Evolutionary conservation across 2,888 invertebrate genomes (phyloP), one percentile per base, ranked within the genome.

Genomic region (Pristionchus entomophagus): DNA sequence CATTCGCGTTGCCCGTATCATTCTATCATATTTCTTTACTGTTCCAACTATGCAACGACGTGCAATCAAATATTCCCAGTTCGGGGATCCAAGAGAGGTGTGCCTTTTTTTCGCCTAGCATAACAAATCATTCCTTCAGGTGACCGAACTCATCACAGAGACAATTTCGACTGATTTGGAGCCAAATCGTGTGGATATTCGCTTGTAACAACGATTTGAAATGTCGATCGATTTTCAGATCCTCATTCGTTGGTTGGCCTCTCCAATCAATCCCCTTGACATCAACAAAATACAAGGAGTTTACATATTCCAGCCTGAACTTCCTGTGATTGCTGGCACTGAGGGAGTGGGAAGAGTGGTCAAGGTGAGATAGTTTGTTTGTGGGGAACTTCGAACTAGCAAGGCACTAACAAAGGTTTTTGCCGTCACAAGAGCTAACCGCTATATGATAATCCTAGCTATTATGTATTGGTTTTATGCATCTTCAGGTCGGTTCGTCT

Each of bases 321-420:
- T 97, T n/a, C 99, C 99, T 2, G 96, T 96, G 14, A 95, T 97
- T 85, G 96, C 96, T 3, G 99, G 99, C 19, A 97, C 97, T 94
- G 99, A 99, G 95, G 98, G 97, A 84, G 97, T 98, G 2, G 98
- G 96, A 1, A 95, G 96, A 94, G 95, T 99, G 51, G 93, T 97
- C 86, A 94, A 94, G 89, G 91, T 17, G 19, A 35, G 35, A 10
- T 32, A n/a, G n/a, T n/a, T n/a, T n/a, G n/a, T n/a, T n/a, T n/a
- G n/a, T n/a, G n/a, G n/a, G n/a, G n/a, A n/a, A n/a, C n/a, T 73
- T 73, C 73, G 73, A 73, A 38, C 6, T 12, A 3, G 10, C 22
- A 38, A 29, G 12, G 59, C 12, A 53, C n/a, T n/a, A n/a, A n/a
- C n/a, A n/a, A n/a, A n/a, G n/a, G n/a, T n/a, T n/a, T n/a, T n/a